phyloP scores from a whole-genome alignment of 2,113 vertebrate genomes.

The Atractosteus spatula region DNA sequence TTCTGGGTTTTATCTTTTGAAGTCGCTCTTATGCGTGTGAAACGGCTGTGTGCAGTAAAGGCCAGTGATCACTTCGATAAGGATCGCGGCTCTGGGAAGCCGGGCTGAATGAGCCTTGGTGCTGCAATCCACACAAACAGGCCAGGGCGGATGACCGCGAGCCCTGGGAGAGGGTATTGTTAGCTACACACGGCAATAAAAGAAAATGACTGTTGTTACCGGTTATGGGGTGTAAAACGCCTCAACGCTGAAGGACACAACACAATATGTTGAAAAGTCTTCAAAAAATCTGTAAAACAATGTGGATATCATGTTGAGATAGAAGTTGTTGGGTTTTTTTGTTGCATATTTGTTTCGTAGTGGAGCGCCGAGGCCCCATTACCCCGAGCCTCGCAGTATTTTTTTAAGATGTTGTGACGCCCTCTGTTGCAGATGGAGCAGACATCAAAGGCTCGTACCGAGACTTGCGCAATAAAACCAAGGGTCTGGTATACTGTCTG shows the following conservation, averaged over 20 bases:
- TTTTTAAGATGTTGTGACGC: slow-evolving; percentile 60
- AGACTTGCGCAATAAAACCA: slow-evolving; percentile 90
- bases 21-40: slow-evolving; percentile 4
- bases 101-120: no score
- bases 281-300: no score
- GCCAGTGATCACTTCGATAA: no score
- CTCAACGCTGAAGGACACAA: slow-evolving; percentile 63
- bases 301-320: no score
- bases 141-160: slow-evolving; percentile 25
- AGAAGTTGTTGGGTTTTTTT: no score
- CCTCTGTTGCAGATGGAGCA: slow-evolving; percentile 85
- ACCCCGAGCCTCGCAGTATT: neutral
- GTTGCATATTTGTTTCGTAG: no score
- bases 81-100: no score
- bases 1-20: slow-evolving; percentile 1
- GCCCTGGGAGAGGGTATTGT: slow-evolving; percentile 74
- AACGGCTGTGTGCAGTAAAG: no score
- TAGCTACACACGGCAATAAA: slow-evolving; percentile 84
- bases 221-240: slow-evolving; percentile 95
- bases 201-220: slow-evolving; percentile 89
- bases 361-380: no score
- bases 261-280: slow-evolving; percentile 40
- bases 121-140: slow-evolving; percentile 26
- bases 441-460: slow-evolving; percentile 91
- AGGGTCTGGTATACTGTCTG: slow-evolving; percentile 94